Evolutionary conservation across 2,113 vertebrate genomes (phyloP), one percentile per base, ranked within the genome.

Genomic region (Grammomys surdaster): DNA sequence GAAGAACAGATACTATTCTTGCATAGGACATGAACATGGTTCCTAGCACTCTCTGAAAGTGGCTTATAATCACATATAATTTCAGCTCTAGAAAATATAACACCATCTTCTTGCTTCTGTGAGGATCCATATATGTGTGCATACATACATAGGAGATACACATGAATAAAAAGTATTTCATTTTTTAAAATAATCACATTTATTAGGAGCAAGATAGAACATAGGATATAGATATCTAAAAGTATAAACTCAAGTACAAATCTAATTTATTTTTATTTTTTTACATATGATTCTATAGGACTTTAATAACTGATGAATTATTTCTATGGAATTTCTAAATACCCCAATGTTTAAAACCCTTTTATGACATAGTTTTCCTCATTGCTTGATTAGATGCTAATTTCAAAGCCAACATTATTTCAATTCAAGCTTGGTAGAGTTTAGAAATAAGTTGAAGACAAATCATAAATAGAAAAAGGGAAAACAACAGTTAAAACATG

Each of bases 171-270:
- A 48, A 26, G 7, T 12, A 56, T 26, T 51, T 51, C 7, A 51
- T 51, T 51, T 51, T 51, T 51, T 51, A 51, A 69, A 95, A 94
- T 92, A 80, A 89, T 84, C 40, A 58, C 58, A 58, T 94, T 84
- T 87, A 56, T 89, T 87, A 96, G 78, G 22, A 63, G 36, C 24
- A 58, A 22, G 82, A 51, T 70, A 48, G 6, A 87, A 3, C 13
- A 84, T 89, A 40, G 85, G 89, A 90, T 58, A 46, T 86, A 82
- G 48, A 51, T 51, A 51, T 13, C 1, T 90, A 77, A 90, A 92
- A 65, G 73, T 36, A 77, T 22, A 67, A 72, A 40, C 73, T 94
- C 86, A 24, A 90, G 26, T 75, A 75, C 69, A 72, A 93, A 14
- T 56, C 4, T 26, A 58, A 77, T 72, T 85, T 81, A 4, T 82